A percentile compares a stretch with the other conserved stretches of the same genome.
Conservation (phyloP, 2,797 vertebrate species). For the Sorex maritimensis region DNA sequence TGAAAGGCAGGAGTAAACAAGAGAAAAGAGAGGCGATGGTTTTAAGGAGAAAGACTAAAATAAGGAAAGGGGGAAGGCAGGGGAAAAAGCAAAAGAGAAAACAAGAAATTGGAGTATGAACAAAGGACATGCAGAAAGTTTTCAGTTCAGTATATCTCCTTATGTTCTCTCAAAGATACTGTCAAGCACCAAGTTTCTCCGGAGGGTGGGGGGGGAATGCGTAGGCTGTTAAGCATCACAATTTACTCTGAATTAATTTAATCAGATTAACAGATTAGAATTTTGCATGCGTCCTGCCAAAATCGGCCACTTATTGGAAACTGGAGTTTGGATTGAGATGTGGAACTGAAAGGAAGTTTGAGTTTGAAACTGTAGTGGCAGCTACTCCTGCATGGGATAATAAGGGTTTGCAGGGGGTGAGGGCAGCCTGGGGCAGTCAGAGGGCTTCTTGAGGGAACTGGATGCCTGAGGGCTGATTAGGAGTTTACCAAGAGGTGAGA, state of each 20-base stretch:
- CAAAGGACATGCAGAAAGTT: neutral
- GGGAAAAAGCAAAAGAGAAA: neutral
- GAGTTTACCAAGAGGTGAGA: slow-evolving; percentile 54
- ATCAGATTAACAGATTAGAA: slow-evolving; percentile 59
- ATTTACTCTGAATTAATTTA: slow-evolving; percentile 61
- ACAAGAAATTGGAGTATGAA: neutral
- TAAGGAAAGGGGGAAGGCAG: neutral
- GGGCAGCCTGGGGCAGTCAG: neutral
- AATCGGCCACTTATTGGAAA: slow-evolving; percentile 40
- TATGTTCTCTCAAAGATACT: neutral
- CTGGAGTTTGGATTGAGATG: slow-evolving; percentile 44
- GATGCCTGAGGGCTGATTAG: neutral
- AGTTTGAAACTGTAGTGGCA: neutral
- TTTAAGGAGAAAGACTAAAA: neutral
- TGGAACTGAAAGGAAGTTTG: neutral
- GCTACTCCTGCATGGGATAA: neutral
- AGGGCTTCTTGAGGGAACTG: neutral
- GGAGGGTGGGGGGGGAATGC: neutral
- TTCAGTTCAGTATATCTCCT: neutral
- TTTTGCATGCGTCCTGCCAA: slow-evolving; percentile 54
- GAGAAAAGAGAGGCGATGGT: neutral
- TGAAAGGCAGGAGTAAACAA: neutral
- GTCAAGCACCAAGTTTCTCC: neutral
- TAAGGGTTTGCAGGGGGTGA: neutral
- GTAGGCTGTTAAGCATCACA: slow-evolving; percentile 47